Evolutionary conservation across 2,888 invertebrate genomes (phyloP), one percentile per base, ranked within the genome.

Genomic region (Homarus gammarus): DNA sequence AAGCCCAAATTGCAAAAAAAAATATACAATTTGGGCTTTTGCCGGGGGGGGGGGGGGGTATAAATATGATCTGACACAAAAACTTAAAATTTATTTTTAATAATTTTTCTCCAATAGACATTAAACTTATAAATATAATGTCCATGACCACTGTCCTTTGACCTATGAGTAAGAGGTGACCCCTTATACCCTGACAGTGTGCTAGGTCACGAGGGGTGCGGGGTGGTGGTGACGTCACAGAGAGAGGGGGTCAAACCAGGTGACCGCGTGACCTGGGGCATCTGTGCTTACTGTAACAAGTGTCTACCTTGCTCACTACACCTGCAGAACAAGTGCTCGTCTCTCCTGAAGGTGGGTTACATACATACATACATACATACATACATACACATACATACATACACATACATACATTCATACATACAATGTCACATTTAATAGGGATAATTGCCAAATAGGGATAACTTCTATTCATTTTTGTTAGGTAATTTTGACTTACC

Each of bases 121-220:
- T n/a, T n/a, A n/a, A n/a, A n/a, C 40, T 18, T 1, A 10, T 77
- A 18, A 77, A n/a, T 0, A 44, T 77, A 18, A 44, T 40, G 18
- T 40, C 44, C 22, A 2, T 40, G 2, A 1, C 0, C 3, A n/a
- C 18, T 73, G n/a, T 40, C 27, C 6, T 70, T n/a, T n/a, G n/a
- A n/a, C n/a, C n/a, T n/a, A n/a, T n/a, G n/a, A n/a, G n/a, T n/a
- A n/a, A n/a, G n/a, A n/a, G n/a, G n/a, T 83, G 1, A n/a, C 15
- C 12, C 56, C 49, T 5, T n/a, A 18, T 5, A 1, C 36, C 77
- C n/a, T 56, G 31, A 36, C 77, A 87, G 86, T n/a, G 79, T 87
- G n/a, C 56, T 87, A 15, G 86, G 86, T 31, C 86, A 87, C 86
- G 86, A 87, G 56, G 86, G 86, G 33, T 78, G 86, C 51, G 86